Evolutionary conservation across 2,113 vertebrate species (phyloP).

Genomic region (Rhizomys pruinosus): DNA sequence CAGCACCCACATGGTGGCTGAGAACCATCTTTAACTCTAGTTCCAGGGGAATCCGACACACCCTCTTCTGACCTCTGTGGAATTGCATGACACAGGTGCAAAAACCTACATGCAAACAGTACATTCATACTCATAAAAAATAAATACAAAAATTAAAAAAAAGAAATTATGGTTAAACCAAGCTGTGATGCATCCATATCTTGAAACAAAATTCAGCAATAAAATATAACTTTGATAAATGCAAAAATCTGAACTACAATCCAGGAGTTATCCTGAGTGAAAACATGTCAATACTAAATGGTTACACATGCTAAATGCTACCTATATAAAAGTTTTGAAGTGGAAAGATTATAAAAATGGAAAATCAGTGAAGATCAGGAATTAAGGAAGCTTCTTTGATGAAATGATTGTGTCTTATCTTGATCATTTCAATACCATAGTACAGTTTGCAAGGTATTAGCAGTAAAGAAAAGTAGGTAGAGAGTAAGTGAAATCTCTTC

Average conservation of each 20-base stretch:
- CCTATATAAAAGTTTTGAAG: neutral
- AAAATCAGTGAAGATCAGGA: neutral
- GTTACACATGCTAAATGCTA: neutral
- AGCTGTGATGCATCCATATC: neutral
- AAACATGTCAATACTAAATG: neutral
- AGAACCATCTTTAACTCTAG: too few relatives aligned
- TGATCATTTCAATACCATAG: neutral
- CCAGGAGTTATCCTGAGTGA: neutral
- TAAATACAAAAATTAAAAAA: too few relatives aligned
- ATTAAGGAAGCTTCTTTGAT: neutral
- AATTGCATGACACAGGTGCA: too few relatives aligned
- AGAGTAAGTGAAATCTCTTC: neutral
- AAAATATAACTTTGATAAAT: neutral
- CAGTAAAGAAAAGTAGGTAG: neutral
- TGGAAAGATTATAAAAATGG: neutral
- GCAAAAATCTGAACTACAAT: neutral
- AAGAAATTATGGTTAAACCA: neutral
- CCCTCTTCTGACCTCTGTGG: too few relatives aligned
- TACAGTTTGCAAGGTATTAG: neutral
- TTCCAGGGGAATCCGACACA: too few relatives aligned
- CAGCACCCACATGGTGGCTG: too few relatives aligned
- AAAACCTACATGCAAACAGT: too few relatives aligned
- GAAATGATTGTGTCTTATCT: neutral
- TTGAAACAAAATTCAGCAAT: neutral
- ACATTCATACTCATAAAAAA: too few relatives aligned